Percentiles rank a stretch among this genome's conserved stretches.
Conservation (phyloP, 2,888 invertebrate genomes). For the Chesias legatella region DNA sequence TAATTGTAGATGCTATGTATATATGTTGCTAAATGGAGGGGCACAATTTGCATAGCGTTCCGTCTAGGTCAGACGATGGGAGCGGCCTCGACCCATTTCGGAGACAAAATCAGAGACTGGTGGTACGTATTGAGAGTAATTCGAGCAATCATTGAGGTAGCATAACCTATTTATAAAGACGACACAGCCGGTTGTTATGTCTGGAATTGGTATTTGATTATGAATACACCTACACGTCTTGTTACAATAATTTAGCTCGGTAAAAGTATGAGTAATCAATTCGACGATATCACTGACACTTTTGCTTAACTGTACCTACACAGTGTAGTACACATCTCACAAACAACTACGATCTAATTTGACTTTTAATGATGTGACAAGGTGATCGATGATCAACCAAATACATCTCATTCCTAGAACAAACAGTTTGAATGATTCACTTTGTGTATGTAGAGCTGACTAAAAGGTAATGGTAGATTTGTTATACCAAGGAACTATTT, state of each 20-base stretch:
- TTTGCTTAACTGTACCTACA: too few species aligned
- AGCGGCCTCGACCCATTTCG: constrained; percentile 66
- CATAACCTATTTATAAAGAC: constrained; percentile 9
- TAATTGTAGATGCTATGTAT: background rate
- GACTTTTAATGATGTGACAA: background rate
- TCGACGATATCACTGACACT: too few species aligned
- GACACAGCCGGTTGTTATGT: background rate
- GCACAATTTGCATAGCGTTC: constrained; percentile 27
- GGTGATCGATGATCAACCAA: constrained; percentile 1
- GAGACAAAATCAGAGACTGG: constrained; percentile 48
- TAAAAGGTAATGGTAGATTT: constrained; percentile 2
- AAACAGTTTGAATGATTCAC: background rate
- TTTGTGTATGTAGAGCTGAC: background rate
- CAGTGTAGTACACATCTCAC: too few species aligned
- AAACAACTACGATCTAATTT: too few species aligned
- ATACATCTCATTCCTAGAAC: background rate
- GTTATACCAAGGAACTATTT: background rate
- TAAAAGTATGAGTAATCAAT: too few species aligned
- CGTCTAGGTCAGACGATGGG: constrained; percentile 45
- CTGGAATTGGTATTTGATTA: too few species aligned
- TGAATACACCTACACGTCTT: too few species aligned
- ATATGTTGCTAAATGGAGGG: constrained; percentile 5
- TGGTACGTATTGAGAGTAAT: constrained; percentile 49
- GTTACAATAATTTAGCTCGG: too few species aligned
- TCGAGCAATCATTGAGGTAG: constrained; percentile 33